Base-by-base conservation (phyloP, 2,797 vertebrate species). In the Malurus splendens region DNA sequence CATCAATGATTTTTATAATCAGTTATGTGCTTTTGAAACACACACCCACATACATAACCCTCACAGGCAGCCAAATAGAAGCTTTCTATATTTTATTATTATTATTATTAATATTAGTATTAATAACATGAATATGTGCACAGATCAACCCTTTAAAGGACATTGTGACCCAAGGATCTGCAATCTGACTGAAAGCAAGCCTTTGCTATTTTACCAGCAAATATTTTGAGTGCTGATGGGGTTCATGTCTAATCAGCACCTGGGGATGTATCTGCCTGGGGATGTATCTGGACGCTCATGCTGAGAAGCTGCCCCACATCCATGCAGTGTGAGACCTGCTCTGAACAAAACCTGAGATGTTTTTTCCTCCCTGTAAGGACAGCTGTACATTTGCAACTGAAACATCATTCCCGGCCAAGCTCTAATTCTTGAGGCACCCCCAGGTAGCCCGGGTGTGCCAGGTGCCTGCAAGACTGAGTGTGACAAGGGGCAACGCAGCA, bases 1-100 rank as follows among this genome's bases (percentile, higher is more conserved):
- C 59, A 85, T 72, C 73, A 24, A 13, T 64, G 61, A 57, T 86
- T 96, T 94, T 77, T 83, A 76, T 61, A 87, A 86, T 91, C 88
- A 94, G 72, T 89, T 75, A 71, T 32, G 83, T 30, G 70, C 61
- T 70, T 93, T 73, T 75, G 67, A 92, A 94, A 74, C 36, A 90
- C 70, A 92, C 78, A 55, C 68, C 77, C 77, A 67, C 61, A 73
- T 22, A 66, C 18, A 50, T 8, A 48, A 87, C 77, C 22, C 56
- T 56, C 44, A 52, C 10, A 75, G 45, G 28, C 18, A 83, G 62
- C 14, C 45, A 81, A 73, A 86, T 3, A 23, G 20, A 55, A 74
- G 28, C 22, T 23, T 64, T 81, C 32, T 30, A 10, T 24, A 4
- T 15, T 33, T 52, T 47, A 36, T 38, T 6, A 64, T 60, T 19